phyloP scores from a whole-genome alignment of 2,113 vertebrate species.

The Halichoeres trimaculatus region DNA sequence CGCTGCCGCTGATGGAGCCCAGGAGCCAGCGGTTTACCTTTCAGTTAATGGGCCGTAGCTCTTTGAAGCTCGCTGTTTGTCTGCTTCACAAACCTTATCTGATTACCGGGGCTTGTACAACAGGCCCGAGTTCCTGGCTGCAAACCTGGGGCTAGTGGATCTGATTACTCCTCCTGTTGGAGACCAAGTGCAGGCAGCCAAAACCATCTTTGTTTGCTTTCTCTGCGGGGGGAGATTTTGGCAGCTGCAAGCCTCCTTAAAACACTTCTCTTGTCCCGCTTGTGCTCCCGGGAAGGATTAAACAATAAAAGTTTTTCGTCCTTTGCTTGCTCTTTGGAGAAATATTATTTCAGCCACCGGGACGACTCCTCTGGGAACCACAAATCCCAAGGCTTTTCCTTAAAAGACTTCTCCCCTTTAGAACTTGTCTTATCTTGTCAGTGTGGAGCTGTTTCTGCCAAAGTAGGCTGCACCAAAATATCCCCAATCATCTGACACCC shows the following conservation, averaged over 20 bases:
- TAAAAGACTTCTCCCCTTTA: constrained; percentile 37
- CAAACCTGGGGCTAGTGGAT: constrained; percentile 66
- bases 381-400: constrained; percentile 38
- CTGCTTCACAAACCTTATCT: constrained; percentile 79
- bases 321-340: constrained; percentile 46
- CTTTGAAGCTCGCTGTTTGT: constrained; percentile 76
- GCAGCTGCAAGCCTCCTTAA: constrained; percentile 63
- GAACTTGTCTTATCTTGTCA: constrained; percentile 44
- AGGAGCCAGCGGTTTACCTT: constrained; percentile 69
- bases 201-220: constrained; percentile 71
- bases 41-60: constrained; percentile 72
- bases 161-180: constrained; percentile 73
- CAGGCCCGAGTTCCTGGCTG: constrained; percentile 61
- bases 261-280: constrained; percentile 59
- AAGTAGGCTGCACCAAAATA: constrained; percentile 29
- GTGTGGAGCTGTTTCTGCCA: constrained; percentile 6
- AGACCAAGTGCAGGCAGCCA: constrained; percentile 64
- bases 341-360: constrained; percentile 56
- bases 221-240: constrained; percentile 63
- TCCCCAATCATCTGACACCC: constrained; percentile 31
- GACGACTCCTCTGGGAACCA: constrained; percentile 33
- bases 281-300: constrained; percentile 65
- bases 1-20: constrained; percentile 33
- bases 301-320: constrained; percentile 53
- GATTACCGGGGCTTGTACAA: constrained; percentile 71